Percentiles rank a stretch among this genome's conserved stretches.
Evolutionary conservation across 2,113 vertebrate genomes (phyloP).

Genomic region (Mus spicilegus): DNA sequence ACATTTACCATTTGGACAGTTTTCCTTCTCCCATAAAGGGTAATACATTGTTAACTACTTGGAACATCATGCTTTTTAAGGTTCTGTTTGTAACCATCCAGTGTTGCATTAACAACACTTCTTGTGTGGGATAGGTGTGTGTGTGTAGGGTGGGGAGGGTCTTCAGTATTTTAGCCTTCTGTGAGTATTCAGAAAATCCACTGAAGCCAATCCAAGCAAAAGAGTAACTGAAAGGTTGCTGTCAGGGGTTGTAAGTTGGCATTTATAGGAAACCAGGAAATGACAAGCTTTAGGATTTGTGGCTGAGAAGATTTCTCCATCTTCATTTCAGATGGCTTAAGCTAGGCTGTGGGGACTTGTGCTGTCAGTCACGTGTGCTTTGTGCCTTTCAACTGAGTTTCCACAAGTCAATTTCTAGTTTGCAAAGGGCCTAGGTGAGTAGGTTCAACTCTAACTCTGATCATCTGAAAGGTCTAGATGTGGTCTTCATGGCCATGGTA

Average conservation of each 20-base stretch:
- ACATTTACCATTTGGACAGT: not conserved
- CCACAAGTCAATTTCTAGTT: not conserved
- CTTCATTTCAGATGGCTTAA: conserved; percentile 51
- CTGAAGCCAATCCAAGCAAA: not conserved
- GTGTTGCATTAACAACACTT: not conserved
- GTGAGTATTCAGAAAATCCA: conserved; percentile 4
- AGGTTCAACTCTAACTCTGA: not conserved
- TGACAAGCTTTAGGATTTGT: conserved; percentile 25
- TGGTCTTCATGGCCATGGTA: not conserved
- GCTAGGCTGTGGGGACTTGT: not conserved
- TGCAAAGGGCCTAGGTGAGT: not conserved
- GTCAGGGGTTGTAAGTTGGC: not conserved
- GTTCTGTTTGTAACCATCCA: not conserved
- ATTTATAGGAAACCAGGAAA: not conserved
- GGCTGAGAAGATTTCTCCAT: not conserved
- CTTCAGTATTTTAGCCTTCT: not conserved
- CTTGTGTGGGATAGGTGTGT: not conserved
- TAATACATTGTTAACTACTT: not conserved
- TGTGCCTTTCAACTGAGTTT: not conserved
- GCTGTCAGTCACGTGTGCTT: not conserved
- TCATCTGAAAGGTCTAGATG: not conserved
- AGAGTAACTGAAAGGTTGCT: not conserved
- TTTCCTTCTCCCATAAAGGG: not conserved
- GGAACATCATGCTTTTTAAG: not conserved
- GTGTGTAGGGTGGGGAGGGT: not conserved